Evolutionary conservation across 2,113 vertebrate species (phyloP).

Genomic region (Myiozetetes cayanensis): DNA sequence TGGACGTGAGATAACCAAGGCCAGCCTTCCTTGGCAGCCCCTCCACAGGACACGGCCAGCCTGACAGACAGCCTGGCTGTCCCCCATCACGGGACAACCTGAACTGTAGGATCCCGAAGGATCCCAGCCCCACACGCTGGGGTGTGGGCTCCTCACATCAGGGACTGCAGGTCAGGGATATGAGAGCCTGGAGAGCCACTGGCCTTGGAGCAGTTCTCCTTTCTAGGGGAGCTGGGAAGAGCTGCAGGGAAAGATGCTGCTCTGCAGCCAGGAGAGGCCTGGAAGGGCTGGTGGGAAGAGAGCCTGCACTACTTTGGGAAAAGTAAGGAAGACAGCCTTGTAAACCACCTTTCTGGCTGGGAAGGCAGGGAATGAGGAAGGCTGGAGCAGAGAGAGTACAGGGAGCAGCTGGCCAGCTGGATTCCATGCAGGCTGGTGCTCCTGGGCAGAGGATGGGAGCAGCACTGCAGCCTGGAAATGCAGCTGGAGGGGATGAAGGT

Average conservation of each 20-base stretch:
- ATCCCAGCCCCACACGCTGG: accelerated
- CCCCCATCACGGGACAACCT: accelerated
- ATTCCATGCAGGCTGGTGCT: neutral
- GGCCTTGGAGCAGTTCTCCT: neutral
- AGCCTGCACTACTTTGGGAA: neutral
- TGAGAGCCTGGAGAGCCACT: neutral
- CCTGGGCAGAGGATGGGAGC: neutral
- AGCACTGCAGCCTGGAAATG: neutral
- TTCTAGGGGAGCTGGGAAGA: neutral
- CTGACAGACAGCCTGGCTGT: neutral
- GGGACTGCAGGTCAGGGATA: neutral
- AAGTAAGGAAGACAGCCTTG: accelerated
- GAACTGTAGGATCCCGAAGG: accelerated
- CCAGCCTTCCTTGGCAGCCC: accelerated
- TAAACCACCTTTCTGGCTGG: neutral
- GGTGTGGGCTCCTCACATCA: neutral
- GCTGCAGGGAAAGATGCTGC: neutral
- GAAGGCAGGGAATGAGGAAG: neutral
- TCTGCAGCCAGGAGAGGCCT: neutral
- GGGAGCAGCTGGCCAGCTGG: neutral
- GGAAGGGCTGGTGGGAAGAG: neutral
- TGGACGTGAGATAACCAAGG: neutral
- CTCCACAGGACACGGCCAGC: neutral
- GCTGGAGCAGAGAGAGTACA: accelerated
- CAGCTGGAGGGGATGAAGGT: accelerated